Conservation (phyloP, 1,140 invertebrate species). For the Ganaspis sp. region DNA sequence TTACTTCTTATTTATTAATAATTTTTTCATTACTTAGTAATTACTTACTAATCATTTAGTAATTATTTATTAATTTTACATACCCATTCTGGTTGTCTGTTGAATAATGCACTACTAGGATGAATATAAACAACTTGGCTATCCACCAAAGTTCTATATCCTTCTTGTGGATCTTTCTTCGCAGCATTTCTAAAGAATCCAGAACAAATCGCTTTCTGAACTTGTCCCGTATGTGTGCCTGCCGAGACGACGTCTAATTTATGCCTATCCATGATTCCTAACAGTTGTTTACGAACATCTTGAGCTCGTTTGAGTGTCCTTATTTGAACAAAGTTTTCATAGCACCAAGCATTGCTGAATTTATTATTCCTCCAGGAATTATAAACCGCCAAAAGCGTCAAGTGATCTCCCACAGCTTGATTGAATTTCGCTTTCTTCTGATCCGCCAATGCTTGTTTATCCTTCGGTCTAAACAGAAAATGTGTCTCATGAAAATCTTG, state of each 20-base stretch:
- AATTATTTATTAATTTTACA: conserved; percentile 56
- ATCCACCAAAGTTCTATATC: conserved; percentile 97
- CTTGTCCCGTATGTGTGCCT: conserved; percentile 94
- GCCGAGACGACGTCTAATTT: conserved; percentile 98
- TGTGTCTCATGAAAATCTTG: neutral
- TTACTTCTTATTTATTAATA: too few relatives aligned
- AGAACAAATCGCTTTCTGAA: conserved; percentile 99
- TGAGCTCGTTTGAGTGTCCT: conserved; percentile 97
- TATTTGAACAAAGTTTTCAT: conserved; percentile 99
- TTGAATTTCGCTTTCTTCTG: conserved; percentile 99
- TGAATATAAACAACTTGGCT: conserved; percentile 99
- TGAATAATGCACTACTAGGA: conserved; percentile 98
- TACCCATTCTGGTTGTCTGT: conserved; percentile 98
- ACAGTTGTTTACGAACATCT: conserved; percentile 98
- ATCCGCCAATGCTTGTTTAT: conserved; percentile 98
- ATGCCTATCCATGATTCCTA: conserved; percentile 99
- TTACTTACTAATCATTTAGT: too few relatives aligned
- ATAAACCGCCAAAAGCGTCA: conserved; percentile 98
- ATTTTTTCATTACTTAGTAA: too few relatives aligned
- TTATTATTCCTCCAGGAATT: conserved; percentile 99
- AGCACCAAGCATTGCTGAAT: conserved; percentile 99
- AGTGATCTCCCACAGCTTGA: conserved; percentile 98
- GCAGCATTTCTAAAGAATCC: conserved; percentile 99
- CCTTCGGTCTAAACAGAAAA: conserved; percentile 84
- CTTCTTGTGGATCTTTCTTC: conserved; percentile 99